Evolutionary conservation across 2,797 vertebrate genomes (phyloP), one percentile per base, ranked within the genome.

Genomic region (Myripristis murdjan): DNA sequence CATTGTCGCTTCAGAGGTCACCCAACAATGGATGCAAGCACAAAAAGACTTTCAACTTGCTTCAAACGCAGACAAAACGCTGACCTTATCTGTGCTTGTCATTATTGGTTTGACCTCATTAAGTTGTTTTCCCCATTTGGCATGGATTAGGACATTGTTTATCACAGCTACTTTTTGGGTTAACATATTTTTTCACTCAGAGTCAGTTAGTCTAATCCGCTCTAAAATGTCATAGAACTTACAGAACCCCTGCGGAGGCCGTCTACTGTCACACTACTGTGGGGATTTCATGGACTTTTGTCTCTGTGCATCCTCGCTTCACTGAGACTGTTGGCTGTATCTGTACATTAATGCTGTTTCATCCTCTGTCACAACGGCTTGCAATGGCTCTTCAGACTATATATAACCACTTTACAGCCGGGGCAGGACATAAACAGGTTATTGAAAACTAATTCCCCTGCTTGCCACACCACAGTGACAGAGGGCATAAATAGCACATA

Each of bases 141-240:
- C 1, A 16, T 59, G 82, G 82, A 88, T 90, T 87, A 84, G 23
- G 62, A 55, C 70, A 84, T 85, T 89, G 86, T 86, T 91, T 84
- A 75, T 73, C 52, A 55, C 64, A 78, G 75, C 44, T 60, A 76
- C 53, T 77, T 77, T 74, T 73, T 59, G 60, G 75, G 64, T 74
- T 63, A 79, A 84, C 85, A 83, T 75, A 75, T 84, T 91, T 70
- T 79, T 81, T 65, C 62, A 46, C 65, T 58, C 66, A 26, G 31
- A 44, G 64, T 74, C 46, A 64, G 82, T 77, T 60, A 9, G 0
- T 55, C 41, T 90, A 89, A 92, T 92, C 88, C 81, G 43, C 80
- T 80, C 53, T 70, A 74, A 92, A 91, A 90, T 87, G 77, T 68
- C 66, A 90, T 49, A 46, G 70, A 85, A 77, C 51, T 14, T 63